These are phyloP conservation scores for Syndactyla subalaris DNA, from an alignment of 2,797 vertebrate species.

Conservation along the genomic window DNA sequence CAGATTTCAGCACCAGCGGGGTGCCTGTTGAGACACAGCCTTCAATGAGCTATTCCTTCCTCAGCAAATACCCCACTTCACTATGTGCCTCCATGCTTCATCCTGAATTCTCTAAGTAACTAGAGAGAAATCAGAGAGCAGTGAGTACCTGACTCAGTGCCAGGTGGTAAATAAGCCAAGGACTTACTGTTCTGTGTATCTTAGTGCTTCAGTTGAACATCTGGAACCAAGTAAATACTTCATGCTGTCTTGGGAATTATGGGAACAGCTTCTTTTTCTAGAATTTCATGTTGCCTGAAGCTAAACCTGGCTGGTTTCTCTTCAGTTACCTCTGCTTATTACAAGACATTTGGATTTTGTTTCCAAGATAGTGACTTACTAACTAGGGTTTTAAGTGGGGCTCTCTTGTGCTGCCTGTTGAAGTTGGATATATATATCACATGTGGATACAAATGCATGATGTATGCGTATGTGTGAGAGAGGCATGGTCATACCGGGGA, in stretches of 20 bases:
- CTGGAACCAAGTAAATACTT: slow-evolving; percentile 20
- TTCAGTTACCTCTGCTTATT: neutral
- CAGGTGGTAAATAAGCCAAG: slow-evolving; percentile 26
- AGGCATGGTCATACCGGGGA: neutral
- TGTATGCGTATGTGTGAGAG: neutral
- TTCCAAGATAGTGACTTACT: neutral
- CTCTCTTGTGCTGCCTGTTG: neutral
- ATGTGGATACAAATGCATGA: neutral
- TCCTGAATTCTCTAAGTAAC: neutral
- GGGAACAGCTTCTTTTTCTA: slow-evolving; percentile 21
- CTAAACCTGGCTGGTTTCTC: neutral
- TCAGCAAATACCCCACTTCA: neutral
- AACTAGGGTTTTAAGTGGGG: neutral
- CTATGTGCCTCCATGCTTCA: neutral
- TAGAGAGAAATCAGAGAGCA: neutral
- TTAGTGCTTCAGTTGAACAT: slow-evolving; percentile 11
- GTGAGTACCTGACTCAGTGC: neutral
- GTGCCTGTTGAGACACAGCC: neutral
- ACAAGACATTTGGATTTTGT: neutral
- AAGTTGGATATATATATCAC: neutral
- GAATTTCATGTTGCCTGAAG: neutral
- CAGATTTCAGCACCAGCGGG: neutral
- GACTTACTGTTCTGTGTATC: neutral
- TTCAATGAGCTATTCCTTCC: neutral
- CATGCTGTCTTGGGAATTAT: neutral